Base-by-base conservation (phyloP, 2,888 invertebrate genomes). In the Linyphia triangularis region DNA sequence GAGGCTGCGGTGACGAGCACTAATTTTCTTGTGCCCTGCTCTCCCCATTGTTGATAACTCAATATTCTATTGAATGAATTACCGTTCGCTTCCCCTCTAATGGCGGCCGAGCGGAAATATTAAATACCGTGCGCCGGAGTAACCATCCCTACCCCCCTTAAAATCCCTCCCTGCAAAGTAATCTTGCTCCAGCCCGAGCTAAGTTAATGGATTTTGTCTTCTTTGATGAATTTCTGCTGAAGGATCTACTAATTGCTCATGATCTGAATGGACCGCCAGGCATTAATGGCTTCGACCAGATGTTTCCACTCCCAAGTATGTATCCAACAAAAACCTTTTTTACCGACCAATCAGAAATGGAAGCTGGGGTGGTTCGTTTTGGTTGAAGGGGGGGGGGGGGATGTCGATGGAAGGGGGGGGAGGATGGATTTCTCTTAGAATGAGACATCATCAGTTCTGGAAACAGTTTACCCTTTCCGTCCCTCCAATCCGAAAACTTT, bases 131-230 rank as follows among this genome's bases (percentile, higher is more conserved):
- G 77, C 79, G 67, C 59, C 13, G 51, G 65, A 67, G 84, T 84
- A 84, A 84, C 84, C 51, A 37, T 72, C 72, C 65, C 81, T 16
- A 13, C 67, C 51, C 37, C 33, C 57, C 2, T 33, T 33, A 4
- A 33, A 33, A 33, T 33, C 33, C 33, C 33, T 9, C 33, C 33
- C 33, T n/a, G n/a, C 88, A 84, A 84, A 84, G 89, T 84, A 84
- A 88, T 83, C 88, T 82, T 83, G 57, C 67, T 73, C 75, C 43
- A 37, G 79, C 70, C 88, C 61, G 26, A 78, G 78, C 69, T 61
- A 77, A 89, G 85, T 89, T 89, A 89, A 89, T 89, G 89, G 89
- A 89, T 89, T 89, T 85, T 89, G 89, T 89, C 89, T 89, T 89
- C 89, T 85, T 89, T 85, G 89, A 89, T 89, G 89, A 89, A 89